phyloP scores from a whole-genome alignment of 2,113 vertebrate species.

The Riparia riparia region DNA sequence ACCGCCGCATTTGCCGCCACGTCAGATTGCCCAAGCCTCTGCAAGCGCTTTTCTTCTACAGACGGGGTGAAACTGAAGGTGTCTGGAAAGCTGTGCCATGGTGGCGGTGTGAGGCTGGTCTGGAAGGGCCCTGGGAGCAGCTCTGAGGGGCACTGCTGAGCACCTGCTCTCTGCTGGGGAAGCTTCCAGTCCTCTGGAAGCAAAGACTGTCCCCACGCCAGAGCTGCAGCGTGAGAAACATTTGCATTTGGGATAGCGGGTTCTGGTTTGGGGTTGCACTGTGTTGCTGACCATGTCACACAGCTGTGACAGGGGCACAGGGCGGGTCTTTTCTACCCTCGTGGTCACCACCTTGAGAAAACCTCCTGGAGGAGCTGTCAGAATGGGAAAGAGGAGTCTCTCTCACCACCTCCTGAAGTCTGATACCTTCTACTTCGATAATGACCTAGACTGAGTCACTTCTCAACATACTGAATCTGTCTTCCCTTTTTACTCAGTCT shows the following conservation, averaged over 20 bases:
- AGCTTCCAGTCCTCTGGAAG: neutral
- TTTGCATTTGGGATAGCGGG: neutral
- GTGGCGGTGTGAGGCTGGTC: neutral
- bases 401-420: neutral
- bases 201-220: neutral
- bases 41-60: neutral
- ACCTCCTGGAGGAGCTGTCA: neutral
- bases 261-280: neutral
- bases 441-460: neutral
- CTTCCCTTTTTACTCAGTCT: neutral
- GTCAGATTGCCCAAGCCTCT: neutral
- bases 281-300: accelerated
- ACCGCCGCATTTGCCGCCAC: neutral
- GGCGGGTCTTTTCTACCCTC: neutral
- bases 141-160: too few species aligned
- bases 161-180: accelerated
- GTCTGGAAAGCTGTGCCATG: neutral
- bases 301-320: neutral
- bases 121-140: accelerated
- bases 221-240: neutral
- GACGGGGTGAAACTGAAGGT: neutral
- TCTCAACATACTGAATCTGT: neutral
- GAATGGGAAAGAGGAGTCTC: neutral
- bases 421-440: neutral
- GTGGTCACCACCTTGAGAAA: neutral